Percentiles rank a stretch among this genome's conserved stretches.
Conservation (phyloP, 2,113 vertebrate species). For the Typhlomys cinereus region DNA sequence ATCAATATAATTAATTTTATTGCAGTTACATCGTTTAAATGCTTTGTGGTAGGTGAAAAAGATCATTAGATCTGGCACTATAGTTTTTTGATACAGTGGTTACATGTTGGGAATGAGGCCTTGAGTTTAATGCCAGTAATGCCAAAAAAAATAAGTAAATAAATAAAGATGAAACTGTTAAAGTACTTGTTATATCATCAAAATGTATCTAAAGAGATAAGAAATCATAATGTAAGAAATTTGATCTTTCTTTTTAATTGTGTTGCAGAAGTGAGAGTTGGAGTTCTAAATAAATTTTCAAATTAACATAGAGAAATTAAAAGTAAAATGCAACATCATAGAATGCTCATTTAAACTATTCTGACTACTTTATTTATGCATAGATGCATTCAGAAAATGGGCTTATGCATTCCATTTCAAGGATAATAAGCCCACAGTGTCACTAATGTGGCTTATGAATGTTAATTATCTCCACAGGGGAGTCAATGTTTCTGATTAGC, state of each 20-base stretch:
- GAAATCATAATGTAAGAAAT: not conserved
- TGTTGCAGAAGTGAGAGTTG: not conserved
- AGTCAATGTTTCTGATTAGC: constrained; percentile 49
- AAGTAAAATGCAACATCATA: not conserved
- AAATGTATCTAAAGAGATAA: not conserved
- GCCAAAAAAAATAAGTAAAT: not conserved
- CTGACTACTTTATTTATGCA: constrained; percentile 35
- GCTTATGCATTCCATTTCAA: not conserved
- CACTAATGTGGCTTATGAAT: constrained; percentile 44
- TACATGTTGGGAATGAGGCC: no score
- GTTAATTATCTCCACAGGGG: constrained; percentile 29
- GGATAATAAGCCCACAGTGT: not conserved
- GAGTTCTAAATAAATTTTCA: no score
- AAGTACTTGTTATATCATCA: not conserved
- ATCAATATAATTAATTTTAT: constrained; percentile 59
- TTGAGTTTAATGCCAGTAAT: not conserved
- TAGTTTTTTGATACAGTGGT: not conserved
- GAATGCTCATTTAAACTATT: not conserved
- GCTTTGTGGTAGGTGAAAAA: not conserved
- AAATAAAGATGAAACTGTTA: not conserved
- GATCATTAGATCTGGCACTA: no score
- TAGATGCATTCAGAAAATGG: constrained; percentile 45
- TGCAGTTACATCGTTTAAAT: not conserved
- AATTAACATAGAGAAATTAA: not conserved
- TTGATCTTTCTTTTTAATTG: constrained; percentile 19